These are phyloP conservation scores for Hafferia zeledoni DNA, from an alignment of 2,797 vertebrate species.

Conservation along the genomic window DNA sequence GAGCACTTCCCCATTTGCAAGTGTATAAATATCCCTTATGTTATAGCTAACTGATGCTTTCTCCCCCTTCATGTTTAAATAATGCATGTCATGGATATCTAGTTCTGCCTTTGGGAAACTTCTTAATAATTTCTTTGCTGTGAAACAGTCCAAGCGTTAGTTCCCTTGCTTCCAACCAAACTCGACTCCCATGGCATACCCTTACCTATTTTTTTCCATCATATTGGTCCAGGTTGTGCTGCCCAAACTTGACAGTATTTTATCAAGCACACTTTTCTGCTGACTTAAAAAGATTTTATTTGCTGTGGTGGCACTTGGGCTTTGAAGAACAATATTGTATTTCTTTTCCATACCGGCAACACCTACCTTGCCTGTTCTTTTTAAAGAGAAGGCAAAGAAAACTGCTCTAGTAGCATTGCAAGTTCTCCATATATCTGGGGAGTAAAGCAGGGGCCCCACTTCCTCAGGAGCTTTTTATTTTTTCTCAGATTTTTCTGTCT, in stretches of 20 bases:
- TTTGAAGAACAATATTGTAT: not conserved
- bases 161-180: not conserved
- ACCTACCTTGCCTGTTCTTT: not conserved
- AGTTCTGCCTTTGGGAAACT: not conserved
- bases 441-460: not conserved
- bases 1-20: not conserved
- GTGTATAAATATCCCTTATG: not conserved
- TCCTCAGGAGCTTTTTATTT: not conserved
- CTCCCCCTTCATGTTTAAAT: not conserved
- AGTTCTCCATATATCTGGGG: not conserved
- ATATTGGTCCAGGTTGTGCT: not conserved
- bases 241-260: not conserved
- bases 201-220: not conserved
- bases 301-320: not conserved
- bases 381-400: not conserved
- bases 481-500: not conserved
- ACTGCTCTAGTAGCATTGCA: not conserved
- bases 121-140: not conserved
- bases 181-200: not conserved
- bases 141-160: not conserved
- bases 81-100: not conserved
- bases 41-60: not conserved
- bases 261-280: not conserved
- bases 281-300: not conserved
- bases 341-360: not conserved